Evolutionary conservation across 2,888 invertebrate genomes (phyloP), one percentile per base, ranked within the genome.

Genomic region (Hetaerina titia): DNA sequence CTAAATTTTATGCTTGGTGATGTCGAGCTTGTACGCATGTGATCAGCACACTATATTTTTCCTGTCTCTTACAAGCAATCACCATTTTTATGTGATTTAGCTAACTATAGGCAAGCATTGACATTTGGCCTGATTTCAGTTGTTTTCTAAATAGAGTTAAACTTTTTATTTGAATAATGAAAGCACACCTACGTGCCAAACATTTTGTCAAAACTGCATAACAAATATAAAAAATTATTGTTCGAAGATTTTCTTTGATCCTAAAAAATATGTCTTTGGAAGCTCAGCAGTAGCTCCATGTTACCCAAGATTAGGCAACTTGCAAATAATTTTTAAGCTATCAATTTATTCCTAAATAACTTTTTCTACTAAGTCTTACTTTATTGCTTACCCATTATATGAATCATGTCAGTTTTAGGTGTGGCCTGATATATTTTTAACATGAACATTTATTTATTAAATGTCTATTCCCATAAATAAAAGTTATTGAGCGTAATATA

Each of bases 11-110:
- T 5, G 31, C 19, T 90, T 90, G 45, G 31, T 90, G n/a, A 17
- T 11, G 22, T 90, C 45, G 63, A 63, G 45, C 22, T n/a, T 31
- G 63, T 45, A 64, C 31, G 19, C 60, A 45, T 22, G 90, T 90
- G 90, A 64, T 64, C 64, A 45, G 11, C 31, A 90, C 64, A 19
- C n/a, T 88, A 90, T 90, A 64, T 90, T 90, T 90, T 19, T 17
- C n/a, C 63, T 64, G 45, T 90, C 13, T 90, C 22, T 64, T 22
- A 63, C 64, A 31, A 64, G 19, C 25, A 90, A 45, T 90, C 25
- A 45, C 90, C 31, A 45, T 90, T 64, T 17, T 90, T 31, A 31
- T 90, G 63, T 90, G 64, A 17, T 58, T 17, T 90, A 64, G 45
- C 9, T 13, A 90, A 64, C 8, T 88, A 19, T 6, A 45, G 90